phyloP scores from a whole-genome alignment of 2,888 invertebrate genomes.

The Aphidoletes aphidimyza region DNA sequence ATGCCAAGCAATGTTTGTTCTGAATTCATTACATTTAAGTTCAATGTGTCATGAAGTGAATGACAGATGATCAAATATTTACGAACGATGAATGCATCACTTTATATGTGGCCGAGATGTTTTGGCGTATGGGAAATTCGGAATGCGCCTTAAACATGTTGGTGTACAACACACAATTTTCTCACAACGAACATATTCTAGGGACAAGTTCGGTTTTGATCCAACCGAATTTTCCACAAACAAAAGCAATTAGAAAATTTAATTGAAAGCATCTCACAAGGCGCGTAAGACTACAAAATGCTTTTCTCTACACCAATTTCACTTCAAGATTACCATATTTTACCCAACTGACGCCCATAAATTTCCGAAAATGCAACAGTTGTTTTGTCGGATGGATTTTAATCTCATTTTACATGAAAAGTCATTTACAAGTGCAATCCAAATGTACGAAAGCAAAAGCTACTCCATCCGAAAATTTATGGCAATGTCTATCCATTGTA shows the following conservation, averaged over 20 bases:
- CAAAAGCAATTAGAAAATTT: constrained; percentile 30
- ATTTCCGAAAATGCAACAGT: constrained; percentile 22
- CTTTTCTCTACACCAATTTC: too few species aligned
- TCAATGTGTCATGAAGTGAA: constrained; percentile 25
- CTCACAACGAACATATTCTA: too few species aligned
- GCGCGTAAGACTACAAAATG: constrained; percentile 9
- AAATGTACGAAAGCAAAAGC: not conserved
- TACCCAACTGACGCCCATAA: not conserved
- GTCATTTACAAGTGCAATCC: not conserved
- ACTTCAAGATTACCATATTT: not conserved
- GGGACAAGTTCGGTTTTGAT: too few species aligned
- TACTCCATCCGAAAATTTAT: not conserved
- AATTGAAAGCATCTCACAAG: not conserved
- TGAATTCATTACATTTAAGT: too few species aligned
- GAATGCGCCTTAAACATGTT: too few species aligned
- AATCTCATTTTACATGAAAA: not conserved
- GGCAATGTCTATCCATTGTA: not conserved
- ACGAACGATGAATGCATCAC: not conserved
- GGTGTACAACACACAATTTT: too few species aligned
- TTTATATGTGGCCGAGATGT: too few species aligned
- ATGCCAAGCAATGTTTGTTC: not conserved
- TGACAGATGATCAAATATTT: constrained; percentile 51
- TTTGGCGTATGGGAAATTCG: too few species aligned
- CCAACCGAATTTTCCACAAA: too few species aligned
- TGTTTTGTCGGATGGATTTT: not conserved